Percentiles rank a stretch among this genome's conserved stretches.
These are phyloP conservation scores for Leptopilina boulardi DNA, from an alignment of 1,140 invertebrate species.

Conservation along the genomic window DNA sequence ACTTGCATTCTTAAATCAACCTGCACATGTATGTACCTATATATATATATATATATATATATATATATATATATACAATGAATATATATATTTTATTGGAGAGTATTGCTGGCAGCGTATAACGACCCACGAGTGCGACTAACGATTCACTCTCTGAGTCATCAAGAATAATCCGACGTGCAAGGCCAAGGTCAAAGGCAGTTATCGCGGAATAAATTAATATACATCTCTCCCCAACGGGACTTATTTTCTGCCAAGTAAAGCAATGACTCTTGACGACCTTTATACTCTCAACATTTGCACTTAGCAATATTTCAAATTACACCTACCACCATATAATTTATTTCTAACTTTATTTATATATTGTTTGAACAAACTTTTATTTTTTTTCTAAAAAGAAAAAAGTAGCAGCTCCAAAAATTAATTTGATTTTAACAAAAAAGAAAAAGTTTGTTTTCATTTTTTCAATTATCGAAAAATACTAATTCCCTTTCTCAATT, in stretches of 20 bases:
- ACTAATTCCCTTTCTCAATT: no score
- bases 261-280: constrained; percentile 42
- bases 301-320: constrained; percentile 37
- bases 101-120: not conserved
- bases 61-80: no score
- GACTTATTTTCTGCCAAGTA: constrained; percentile 42
- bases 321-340: constrained; percentile 20
- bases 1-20: not conserved
- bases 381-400: no score
- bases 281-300: constrained; percentile 27
- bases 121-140: not conserved
- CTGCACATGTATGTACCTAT: not conserved
- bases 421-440: no score
- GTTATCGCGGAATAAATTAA: constrained; percentile 43
- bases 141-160: constrained; percentile 13
- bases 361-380: no score
- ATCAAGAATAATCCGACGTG: constrained; percentile 29
- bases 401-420: no score
- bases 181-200: constrained; percentile 49
- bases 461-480: no score
- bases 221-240: constrained; percentile 43
- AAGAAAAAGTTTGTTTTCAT: no score
- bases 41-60: no score
- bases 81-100: not conserved
- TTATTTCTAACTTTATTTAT: no score